Percentiles rank a stretch among this genome's conserved stretches.
Evolutionary conservation across 2,113 vertebrate genomes (phyloP).

Genomic region (Galbula dea): DNA sequence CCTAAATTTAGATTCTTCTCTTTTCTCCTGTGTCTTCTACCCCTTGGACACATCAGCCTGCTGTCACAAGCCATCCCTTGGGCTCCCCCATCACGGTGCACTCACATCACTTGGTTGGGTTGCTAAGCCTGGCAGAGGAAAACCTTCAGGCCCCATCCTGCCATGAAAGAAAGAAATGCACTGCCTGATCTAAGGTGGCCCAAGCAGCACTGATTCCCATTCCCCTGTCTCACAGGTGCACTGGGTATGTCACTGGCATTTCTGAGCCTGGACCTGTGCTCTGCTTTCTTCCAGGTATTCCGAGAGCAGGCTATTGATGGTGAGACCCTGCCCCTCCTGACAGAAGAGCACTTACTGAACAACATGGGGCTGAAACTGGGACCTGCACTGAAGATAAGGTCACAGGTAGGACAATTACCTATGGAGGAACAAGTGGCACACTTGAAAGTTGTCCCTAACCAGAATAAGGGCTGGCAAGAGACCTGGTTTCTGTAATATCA

Average conservation of each 20-base stretch:
- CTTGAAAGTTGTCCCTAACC: background rate
- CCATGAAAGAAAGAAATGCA: no score
- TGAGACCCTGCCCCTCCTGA: conserved; percentile 93
- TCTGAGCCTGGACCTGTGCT: background rate
- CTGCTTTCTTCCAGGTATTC: conserved; percentile 82
- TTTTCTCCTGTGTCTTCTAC: background rate
- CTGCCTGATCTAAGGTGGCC: background rate
- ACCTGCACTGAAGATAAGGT: conserved; percentile 93
- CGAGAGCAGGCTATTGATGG: conserved; percentile 95
- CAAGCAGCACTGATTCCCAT: background rate
- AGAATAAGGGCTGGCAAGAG: background rate
- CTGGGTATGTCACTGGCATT: background rate
- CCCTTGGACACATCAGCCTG: background rate
- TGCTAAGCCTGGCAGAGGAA: no score
- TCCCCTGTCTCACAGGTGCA: background rate
- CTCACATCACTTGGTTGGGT: no score
- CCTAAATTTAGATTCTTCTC: background rate
- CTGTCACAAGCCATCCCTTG: no score
- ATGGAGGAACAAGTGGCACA: accelerated
- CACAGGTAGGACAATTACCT: conserved; percentile 80
- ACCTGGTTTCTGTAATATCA: accelerated
- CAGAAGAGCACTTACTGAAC: conserved; percentile 92
- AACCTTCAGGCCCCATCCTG: no score
- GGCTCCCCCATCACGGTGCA: no score
- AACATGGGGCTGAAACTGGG: conserved; percentile 97